Evolutionary conservation across 1,140 invertebrate genomes (phyloP).

Genomic region (Neodiprion pinetum): DNA sequence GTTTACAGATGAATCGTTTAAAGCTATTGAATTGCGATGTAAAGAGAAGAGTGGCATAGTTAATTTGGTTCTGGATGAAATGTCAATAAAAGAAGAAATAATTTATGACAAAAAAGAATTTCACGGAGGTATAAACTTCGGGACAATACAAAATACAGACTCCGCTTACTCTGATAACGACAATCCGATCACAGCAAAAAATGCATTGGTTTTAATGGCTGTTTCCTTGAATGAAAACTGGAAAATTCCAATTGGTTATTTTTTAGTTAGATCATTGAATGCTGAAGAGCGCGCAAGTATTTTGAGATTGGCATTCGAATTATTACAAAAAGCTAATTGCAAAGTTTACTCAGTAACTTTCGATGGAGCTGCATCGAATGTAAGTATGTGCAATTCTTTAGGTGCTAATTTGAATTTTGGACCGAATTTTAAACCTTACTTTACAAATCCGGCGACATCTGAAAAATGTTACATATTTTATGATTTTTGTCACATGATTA

Average conservation of each 20-base stretch:
- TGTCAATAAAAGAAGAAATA: slow-evolving; percentile 27
- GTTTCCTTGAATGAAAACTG: slow-evolving; percentile 35
- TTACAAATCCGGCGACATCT: slow-evolving; percentile 32
- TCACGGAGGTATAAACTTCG: slow-evolving; percentile 27
- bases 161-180: slow-evolving; percentile 25
- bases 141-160: slow-evolving; percentile 11
- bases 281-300: slow-evolving; percentile 30
- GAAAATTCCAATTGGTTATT: slow-evolving; percentile 44
- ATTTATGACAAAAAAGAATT: slow-evolving; percentile 24
- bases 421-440: slow-evolving; percentile 25
- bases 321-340: slow-evolving; percentile 27
- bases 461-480: slow-evolving; percentile 29
- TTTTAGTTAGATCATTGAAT: slow-evolving; percentile 32
- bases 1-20: slow-evolving; percentile 35
- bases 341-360: slow-evolving; percentile 36
- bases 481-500: slow-evolving; percentile 34
- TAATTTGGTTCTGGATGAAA: slow-evolving; percentile 32
- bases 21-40: slow-evolving; percentile 27
- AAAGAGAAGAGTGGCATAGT: slow-evolving; percentile 9
- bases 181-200: slow-evolving; percentile 31
- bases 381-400: too few relatives aligned
- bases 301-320: slow-evolving; percentile 24
- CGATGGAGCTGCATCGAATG: slow-evolving; percentile 28
- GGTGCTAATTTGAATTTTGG: not conserved
- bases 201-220: slow-evolving; percentile 39